Conservation (phyloP, 2,888 invertebrate species). For the Dryococelus australis region DNA sequence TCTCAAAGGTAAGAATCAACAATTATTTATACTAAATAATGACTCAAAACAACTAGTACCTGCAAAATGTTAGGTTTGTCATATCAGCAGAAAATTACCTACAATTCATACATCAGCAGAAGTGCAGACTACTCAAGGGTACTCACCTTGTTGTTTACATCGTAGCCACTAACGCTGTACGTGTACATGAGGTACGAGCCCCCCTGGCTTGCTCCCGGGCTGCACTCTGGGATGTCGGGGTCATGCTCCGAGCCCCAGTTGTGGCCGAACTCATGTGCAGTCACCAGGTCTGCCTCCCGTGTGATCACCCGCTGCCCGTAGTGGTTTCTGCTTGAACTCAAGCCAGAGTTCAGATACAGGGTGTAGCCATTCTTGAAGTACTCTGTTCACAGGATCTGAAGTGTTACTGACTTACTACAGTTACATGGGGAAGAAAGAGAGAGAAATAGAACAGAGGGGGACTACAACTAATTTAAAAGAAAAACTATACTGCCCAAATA, state of each 20-base stretch:
- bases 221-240: conserved; percentile 94
- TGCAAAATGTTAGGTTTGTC: too few species aligned
- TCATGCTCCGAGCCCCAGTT: conserved; percentile 99
- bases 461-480: too few species aligned
- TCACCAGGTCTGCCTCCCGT: conserved; percentile 94
- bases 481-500: too few species aligned
- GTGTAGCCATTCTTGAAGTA: conserved; percentile 95
- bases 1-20: too few species aligned
- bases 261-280: conserved; percentile 96
- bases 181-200: conserved; percentile 97
- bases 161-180: conserved; percentile 94
- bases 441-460: too few species aligned
- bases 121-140: background rate
- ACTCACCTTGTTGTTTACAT: conserved; percentile 90
- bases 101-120: too few species aligned
- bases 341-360: conserved; percentile 90
- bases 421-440: background rate
- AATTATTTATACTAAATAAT: too few species aligned
- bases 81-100: too few species aligned
- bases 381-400: conserved; percentile 63
- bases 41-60: too few species aligned
- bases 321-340: conserved; percentile 94
- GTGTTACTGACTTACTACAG: too few species aligned
- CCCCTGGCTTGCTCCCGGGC: conserved; percentile 91
- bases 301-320: conserved; percentile 95